These are phyloP conservation scores for Gerosis bhagava DNA, from an alignment of 2,888 invertebrate genomes.

Conservation along the genomic window DNA sequence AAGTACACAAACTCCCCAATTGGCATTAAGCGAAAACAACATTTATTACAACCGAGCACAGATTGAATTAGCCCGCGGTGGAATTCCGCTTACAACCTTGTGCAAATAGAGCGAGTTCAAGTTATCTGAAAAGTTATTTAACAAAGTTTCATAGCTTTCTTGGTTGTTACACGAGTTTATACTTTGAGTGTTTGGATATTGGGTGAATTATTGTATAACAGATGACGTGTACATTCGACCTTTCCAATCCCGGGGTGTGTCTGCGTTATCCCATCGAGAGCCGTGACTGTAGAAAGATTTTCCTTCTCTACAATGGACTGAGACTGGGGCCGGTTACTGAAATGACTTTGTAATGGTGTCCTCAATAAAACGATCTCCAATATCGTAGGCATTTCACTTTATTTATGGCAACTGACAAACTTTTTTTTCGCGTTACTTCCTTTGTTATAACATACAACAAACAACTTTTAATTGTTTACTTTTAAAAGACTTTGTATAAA, in stretches of 20 bases:
- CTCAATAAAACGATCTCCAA: slow-evolving; percentile 70
- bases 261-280: slow-evolving; percentile 81
- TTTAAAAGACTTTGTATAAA: too few species aligned
- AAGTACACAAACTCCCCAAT: slow-evolving; percentile 71
- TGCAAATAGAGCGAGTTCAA: slow-evolving; percentile 78
- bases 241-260: slow-evolving; percentile 52
- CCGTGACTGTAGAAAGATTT: slow-evolving; percentile 82
- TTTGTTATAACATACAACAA: too few species aligned
- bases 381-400: slow-evolving; percentile 63
- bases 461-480: too few species aligned
- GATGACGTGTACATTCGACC: slow-evolving; percentile 48
- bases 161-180: slow-evolving; percentile 61
- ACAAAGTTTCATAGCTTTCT: slow-evolving; percentile 82
- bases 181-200: slow-evolving; percentile 59
- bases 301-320: slow-evolving; percentile 79
- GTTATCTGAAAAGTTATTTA: slow-evolving; percentile 83
- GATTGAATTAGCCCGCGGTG: slow-evolving; percentile 77
- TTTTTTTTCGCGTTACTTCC: slow-evolving; percentile 31
- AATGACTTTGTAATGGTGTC: slow-evolving; percentile 78
- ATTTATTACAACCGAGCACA: slow-evolving; percentile 79
- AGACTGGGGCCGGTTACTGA: slow-evolving; percentile 70
- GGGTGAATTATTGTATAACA: slow-evolving; percentile 64
- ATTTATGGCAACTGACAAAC: slow-evolving; percentile 53
- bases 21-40: slow-evolving; percentile 79
- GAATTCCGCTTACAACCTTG: slow-evolving; percentile 78